A percentile compares a stretch with the other conserved stretches of the same genome.
Conservation (phyloP, 1,140 invertebrate species). For the Goniozus legneri region DNA sequence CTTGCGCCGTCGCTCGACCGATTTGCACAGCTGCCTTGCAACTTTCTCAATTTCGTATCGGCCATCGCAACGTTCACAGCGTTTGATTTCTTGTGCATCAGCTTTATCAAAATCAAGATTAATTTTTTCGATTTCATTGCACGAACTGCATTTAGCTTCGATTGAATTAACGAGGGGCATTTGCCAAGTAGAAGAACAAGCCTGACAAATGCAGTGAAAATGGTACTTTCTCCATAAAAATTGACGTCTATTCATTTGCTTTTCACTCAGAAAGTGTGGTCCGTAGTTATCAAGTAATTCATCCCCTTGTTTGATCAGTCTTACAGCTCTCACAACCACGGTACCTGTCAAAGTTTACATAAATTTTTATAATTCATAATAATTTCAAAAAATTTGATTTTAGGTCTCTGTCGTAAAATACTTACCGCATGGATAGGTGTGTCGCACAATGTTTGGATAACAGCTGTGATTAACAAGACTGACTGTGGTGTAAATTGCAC, state of each 20-base stretch:
- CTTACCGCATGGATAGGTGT: constrained; percentile 50
- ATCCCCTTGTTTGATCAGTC: constrained; percentile 50
- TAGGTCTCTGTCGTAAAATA: no score
- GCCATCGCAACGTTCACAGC: constrained; percentile 25
- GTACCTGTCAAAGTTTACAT: constrained; percentile 28
- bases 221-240: constrained; percentile 57
- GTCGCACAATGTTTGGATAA: constrained; percentile 58
- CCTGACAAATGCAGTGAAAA: constrained; percentile 58
- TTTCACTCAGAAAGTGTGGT: constrained; percentile 53
- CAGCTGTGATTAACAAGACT: constrained; percentile 64
- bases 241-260: constrained; percentile 40
- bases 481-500: constrained; percentile 61
- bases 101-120: neutral
- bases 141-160: constrained; percentile 29
- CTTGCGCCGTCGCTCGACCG: constrained; percentile 31
- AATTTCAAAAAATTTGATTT: constrained; percentile 6
- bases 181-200: constrained; percentile 57
- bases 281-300: constrained; percentile 65
- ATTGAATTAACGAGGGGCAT: constrained; percentile 22
- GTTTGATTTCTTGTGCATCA: neutral
- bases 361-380: neutral
- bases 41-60: constrained; percentile 30
- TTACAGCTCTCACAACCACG: constrained; percentile 54
- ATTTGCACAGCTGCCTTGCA: constrained; percentile 29
- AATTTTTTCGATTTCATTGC: constrained; percentile 7